Evolutionary conservation across 1,140 invertebrate genomes (phyloP), one percentile per base, ranked within the genome.

Genomic region (Daktulosphaira vitifoliae): DNA sequence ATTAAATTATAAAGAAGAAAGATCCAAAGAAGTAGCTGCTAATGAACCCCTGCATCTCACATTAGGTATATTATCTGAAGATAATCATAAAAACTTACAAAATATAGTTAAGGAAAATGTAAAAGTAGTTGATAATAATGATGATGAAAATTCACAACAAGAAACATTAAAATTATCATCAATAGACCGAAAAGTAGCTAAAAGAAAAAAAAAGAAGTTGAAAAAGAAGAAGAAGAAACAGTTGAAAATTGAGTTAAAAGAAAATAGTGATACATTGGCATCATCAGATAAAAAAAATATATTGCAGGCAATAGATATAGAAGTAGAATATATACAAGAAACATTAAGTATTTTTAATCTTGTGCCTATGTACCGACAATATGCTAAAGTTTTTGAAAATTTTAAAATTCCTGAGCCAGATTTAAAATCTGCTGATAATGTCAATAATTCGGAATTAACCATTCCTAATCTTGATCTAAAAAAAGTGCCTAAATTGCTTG

Each of bases 331-430:
- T 75, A 81, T 94, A 44, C 87, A 85, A n/a, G n/a, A n/a, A n/a
- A n/a, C n/a, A n/a, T n/a, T n/a, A n/a, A n/a, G n/a, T n/a, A n/a
- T n/a, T n/a, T n/a, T n/a, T n/a, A n/a, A n/a, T n/a, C n/a, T n/a
- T n/a, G n/a, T n/a, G n/a, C n/a, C n/a, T n/a, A n/a, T 90, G 79
- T 94, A 93, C 73, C 77, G 86, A 5, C 87, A 90, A 69, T 95
- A 92, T 77, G 83, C 87, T 49, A 83, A 84, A 69, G 86, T 95
- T 54, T 89, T 96, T 77, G 90, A 95, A 72, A 80, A 85, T 15
- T 96, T 96, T 72, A 88, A 91, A 75, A 83, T 94, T 62, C 75
- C 77, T 9, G 85, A 88, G 68, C 78, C 78, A 7, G 82, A 83
- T 69, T 66, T 71, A 54, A 62, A 59, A 46, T 23, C 75, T 76